phyloP scores from a whole-genome alignment of 1,140 invertebrate genomes.

The Calliphora vicina region DNA sequence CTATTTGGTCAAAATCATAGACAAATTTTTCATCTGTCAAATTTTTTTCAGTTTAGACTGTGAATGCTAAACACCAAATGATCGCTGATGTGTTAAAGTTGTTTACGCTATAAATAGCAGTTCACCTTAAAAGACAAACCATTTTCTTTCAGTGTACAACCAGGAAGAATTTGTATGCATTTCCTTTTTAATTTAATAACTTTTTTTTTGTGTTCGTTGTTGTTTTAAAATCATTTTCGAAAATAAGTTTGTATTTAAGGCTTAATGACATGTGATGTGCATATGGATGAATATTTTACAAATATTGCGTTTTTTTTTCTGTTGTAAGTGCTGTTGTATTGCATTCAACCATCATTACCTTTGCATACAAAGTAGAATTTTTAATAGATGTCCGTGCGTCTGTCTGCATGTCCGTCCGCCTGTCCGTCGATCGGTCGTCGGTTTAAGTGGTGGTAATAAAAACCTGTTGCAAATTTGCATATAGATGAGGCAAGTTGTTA shows the following conservation, averaged over 20 bases:
- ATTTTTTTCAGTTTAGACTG: too few relatives aligned
- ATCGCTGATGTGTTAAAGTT: too few relatives aligned
- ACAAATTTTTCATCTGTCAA: too few relatives aligned
- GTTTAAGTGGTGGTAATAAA: not conserved
- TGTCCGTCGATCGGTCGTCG: not conserved
- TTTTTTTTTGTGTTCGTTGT: not conserved
- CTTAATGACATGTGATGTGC: slow-evolving; percentile 26
- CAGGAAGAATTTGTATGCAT: not conserved
- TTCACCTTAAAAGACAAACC: too few relatives aligned
- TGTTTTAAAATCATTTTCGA: not conserved
- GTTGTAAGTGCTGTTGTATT: not conserved
- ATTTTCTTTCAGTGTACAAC: not conserved
- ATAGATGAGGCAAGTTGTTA: slow-evolving; percentile 22
- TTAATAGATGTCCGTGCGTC: not conserved
- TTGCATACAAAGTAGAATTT: not conserved
- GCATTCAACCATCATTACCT: slow-evolving; percentile 15
- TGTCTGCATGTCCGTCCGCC: not conserved
- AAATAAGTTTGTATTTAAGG: slow-evolving; percentile 28
- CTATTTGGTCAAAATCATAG: too few relatives aligned
- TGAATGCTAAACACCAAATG: too few relatives aligned
- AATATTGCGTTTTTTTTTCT: not conserved
- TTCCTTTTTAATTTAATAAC: not conserved
- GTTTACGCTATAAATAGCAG: too few relatives aligned
- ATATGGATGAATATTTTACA: not conserved
- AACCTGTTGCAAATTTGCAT: slow-evolving; percentile 31